Evolutionary conservation across 2,888 invertebrate genomes (phyloP).

Genomic region (Morinoia aosen): DNA sequence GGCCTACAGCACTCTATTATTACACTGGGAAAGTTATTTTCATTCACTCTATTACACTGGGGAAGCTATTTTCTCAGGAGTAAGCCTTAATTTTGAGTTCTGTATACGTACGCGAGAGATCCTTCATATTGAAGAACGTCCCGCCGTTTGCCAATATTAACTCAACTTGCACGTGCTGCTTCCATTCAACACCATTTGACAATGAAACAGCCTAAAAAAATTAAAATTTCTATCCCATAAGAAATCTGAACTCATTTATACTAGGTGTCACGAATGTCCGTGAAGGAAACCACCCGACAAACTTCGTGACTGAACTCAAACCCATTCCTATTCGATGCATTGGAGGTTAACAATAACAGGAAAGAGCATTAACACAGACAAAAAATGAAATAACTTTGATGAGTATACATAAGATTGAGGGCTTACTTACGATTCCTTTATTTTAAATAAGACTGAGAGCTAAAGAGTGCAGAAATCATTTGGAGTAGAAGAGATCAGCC

Average conservation of each 20-base stretch:
- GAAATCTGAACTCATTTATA: background rate
- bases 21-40: background rate
- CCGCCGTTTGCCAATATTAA: background rate
- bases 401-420: background rate
- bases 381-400: background rate
- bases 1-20: background rate
- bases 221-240: background rate
- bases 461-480: conserved; percentile 2
- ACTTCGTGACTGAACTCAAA: background rate
- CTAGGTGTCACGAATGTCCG: background rate
- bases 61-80: background rate
- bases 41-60: background rate
- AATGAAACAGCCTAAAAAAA: background rate
- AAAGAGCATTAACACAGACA: background rate
- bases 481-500: conserved; percentile 62
- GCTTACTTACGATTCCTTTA: too few species aligned
- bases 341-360: background rate
- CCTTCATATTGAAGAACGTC: background rate
- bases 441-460: background rate
- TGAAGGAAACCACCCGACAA: background rate
- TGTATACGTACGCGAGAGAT: background rate
- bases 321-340: too few species aligned
- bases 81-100: too few species aligned
- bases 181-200: background rate
- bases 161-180: background rate